Percentiles rank a stretch among this genome's conserved stretches.
These are phyloP conservation scores for Drosophila subobscura DNA, from an alignment of 1,140 invertebrate species.

Conservation along the genomic window DNA sequence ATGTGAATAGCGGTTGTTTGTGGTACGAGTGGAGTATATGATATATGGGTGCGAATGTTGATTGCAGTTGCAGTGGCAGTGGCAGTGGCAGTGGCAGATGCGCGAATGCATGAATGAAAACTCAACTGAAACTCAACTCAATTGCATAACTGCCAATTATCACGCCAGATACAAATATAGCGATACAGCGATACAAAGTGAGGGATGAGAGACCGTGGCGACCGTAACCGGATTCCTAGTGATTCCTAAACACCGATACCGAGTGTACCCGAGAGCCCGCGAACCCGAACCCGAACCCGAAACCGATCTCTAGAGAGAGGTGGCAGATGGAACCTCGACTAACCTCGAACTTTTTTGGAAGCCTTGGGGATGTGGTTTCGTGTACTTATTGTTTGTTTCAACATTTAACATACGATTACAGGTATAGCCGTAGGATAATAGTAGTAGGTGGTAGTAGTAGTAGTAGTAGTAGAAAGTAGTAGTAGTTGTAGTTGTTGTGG, in stretches of 20 bases:
- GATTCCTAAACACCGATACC: too few species aligned
- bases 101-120: conserved; percentile 55
- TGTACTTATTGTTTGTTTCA: conserved; percentile 55
- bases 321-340: conserved; percentile 35
- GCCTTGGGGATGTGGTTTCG: conserved; percentile 35
- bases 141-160: conserved; percentile 62
- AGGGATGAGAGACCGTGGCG: neutral
- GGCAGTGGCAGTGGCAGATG: conserved; percentile 13
- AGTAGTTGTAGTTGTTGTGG: conserved; percentile 42
- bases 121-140: conserved; percentile 42
- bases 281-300: neutral
- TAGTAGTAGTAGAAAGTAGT: conserved; percentile 40
- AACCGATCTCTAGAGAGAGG: conserved; percentile 9
- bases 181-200: conserved; percentile 11
- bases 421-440: conserved; percentile 24
- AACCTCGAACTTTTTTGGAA: conserved; percentile 57
- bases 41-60: conserved; percentile 5
- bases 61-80: conserved; percentile 18
- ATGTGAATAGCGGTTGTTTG: conserved; percentile 22
- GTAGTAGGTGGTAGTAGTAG: conserved; percentile 38
- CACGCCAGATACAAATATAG: conserved; percentile 52
- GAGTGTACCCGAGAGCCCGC: too few species aligned
- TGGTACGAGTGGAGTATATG: too few species aligned
- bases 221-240: too few species aligned
- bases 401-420: conserved; percentile 65